Conservation (phyloP, 2,113 vertebrate genomes). For the Axis porcinus region DNA sequence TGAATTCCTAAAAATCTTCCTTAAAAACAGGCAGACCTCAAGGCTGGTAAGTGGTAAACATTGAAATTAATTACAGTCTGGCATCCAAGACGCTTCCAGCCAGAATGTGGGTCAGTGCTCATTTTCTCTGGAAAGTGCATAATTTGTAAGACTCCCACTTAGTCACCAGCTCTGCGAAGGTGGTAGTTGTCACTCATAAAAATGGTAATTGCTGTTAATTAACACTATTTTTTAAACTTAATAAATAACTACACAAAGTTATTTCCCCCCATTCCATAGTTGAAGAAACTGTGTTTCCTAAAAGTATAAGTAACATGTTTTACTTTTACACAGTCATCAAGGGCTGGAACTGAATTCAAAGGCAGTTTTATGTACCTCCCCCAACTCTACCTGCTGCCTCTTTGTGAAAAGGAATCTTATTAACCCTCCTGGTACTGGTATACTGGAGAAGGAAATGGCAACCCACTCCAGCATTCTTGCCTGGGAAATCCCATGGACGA, state of each 20-base stretch:
- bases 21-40: not conserved
- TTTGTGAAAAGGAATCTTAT: not conserved
- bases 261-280: not conserved
- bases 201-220: not conserved
- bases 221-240: not conserved
- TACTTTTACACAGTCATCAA: not conserved
- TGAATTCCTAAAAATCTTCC: slow-evolving; percentile 23
- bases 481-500: not conserved
- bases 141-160: not conserved
- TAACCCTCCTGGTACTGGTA: not conserved
- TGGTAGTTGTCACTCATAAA: not conserved
- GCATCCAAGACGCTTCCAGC: not conserved
- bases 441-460: not conserved
- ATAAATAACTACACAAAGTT: not conserved
- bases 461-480: not conserved
- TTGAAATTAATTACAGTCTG: not conserved
- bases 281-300: not conserved
- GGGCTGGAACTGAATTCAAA: too few species aligned
- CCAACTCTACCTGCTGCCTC: not conserved
- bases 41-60: not conserved
- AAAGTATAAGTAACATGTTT: not conserved
- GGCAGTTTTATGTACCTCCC: not conserved
- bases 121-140: slow-evolving; percentile 2
- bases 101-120: not conserved
- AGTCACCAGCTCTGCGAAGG: not conserved